These are phyloP conservation scores for Phania funesta DNA, from an alignment of 2,888 invertebrate species.

Conservation along the genomic window DNA sequence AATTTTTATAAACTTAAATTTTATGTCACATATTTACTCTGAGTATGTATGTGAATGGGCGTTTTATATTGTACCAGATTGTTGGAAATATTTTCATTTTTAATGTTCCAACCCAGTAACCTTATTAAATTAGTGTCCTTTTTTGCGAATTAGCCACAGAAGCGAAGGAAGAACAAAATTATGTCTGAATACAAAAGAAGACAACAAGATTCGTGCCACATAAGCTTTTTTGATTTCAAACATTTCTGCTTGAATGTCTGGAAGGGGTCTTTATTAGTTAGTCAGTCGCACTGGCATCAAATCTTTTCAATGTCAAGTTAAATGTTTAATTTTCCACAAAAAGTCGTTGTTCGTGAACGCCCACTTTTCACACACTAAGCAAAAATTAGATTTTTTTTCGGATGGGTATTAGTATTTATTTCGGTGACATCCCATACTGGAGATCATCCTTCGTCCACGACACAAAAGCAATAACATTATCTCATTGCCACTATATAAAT, in stretches of 20 bases:
- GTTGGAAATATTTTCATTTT: conserved; percentile 58
- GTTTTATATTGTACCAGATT: conserved; percentile 5
- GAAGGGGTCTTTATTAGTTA: conserved; percentile 41
- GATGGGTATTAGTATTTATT: conserved; percentile 66
- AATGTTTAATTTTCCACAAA: conserved; percentile 66
- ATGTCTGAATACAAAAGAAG: conserved; percentile 26
- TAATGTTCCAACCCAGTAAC: conserved; percentile 67
- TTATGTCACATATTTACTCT: neutral
- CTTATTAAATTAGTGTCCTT: conserved; percentile 68
- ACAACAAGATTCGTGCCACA: conserved; percentile 64
- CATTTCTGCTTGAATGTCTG: conserved; percentile 16
- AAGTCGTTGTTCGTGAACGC: conserved; percentile 59
- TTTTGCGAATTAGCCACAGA: conserved; percentile 28
- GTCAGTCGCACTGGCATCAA: conserved; percentile 41
- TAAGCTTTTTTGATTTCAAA: conserved; percentile 26
- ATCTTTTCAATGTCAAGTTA: conserved; percentile 68
- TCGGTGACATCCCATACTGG: conserved; percentile 36
- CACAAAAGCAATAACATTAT: conserved; percentile 55
- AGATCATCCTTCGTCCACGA: conserved; percentile 16
- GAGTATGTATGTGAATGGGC: neutral
- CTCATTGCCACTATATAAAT: conserved; percentile 50
- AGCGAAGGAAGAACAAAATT: conserved; percentile 5
- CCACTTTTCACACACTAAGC: conserved; percentile 64
- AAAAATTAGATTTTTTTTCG: conserved; percentile 64
- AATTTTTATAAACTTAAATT: conserved; percentile 29